Evolutionary conservation across 2,888 invertebrate genomes (phyloP), one percentile per base, ranked within the genome.

Genomic region (Sinhomidia bicolor): DNA sequence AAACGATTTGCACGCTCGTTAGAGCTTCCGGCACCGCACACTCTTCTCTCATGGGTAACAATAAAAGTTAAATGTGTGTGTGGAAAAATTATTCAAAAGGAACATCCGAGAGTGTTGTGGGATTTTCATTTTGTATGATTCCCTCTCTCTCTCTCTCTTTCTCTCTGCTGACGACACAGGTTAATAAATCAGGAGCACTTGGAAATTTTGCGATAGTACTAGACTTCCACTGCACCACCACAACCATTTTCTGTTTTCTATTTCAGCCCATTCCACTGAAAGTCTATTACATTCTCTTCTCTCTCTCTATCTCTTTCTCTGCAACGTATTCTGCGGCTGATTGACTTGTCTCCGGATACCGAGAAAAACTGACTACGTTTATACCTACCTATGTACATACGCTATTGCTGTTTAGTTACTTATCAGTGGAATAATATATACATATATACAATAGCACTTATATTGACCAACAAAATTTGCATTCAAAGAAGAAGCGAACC

Each of bases 1-100:
- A 65, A 65, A 71, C 71, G 71, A 44, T 71, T 71, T 71, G 71
- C 44, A 65, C 36, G 65, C 44, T 71, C 44, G 71, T 71, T 71
- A 41, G 44, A 6, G 68, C 9, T 32, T 68, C 44, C 20, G 71
- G 71, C 41, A 23, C 20, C 10, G 65, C 36, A 1, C n/a, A 36
- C 14, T 36, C 32, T n/a, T 65, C 65, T 44, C 12, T 20, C 71
- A 71, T 23, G 41, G 44, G 10, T 44, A 44, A 71, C 71, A 71
- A 44, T 71, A 71, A 71, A 71, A 44, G 29, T n/a, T 17, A 68
- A 41, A 41, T 44, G 20, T 71, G 71, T 12, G 23, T 44, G 71
- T 4, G n/a, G 2, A 14, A 44, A 36, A 44, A 26, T 12, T 4
- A 20, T 44, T 71, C 14, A 23, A 71, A 44, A 44, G 71, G n/a